Evolutionary conservation across 2,888 invertebrate genomes (phyloP), one percentile per base, ranked within the genome.

Genomic region (Callinectes sapidus): DNA sequence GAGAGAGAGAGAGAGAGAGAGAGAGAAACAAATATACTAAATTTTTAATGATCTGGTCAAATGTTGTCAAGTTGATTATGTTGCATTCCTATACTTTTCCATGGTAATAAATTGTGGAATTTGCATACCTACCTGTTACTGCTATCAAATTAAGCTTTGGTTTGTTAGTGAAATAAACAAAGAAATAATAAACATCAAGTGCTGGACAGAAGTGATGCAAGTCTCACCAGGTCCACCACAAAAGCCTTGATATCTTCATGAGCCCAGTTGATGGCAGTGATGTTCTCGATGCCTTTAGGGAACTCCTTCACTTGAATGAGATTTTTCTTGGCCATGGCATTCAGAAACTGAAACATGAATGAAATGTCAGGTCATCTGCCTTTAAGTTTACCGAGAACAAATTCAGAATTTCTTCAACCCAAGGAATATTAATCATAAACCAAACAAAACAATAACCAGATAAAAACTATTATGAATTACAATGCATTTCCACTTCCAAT

Each of bases 211-310:
- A 3, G 3, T 5, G 13, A 28, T 13, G 28, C 71, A 28, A 71
- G 32, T 90, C 93, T 91, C 23, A 94, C 94, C 93, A 94, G 89
- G 90, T 95, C 95, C 5, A 95, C 93, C 81, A 89, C 48, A 93
- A 95, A 95, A 16, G 89, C 55, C 42, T 93, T 94, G 23, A 95
- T 95, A 95, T 95, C 95, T 39, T 95, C 95, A 94, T 96, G 96
- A 55, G 95, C 95, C 92, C 95, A 95, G 95, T 97, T 96, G 35
- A 98, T 96, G 0, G 96, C 96, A 89, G 97, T 96, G 93, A 98
- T 97, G 94, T 97, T 98, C 95, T 97, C 97, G 81, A 98, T 98
- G 48, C 98, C 98, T 95, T 97, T 97, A 71, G 97, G 97, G 94
- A 96, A 95, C 94, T 96, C 96, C 94, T 95, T 96, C 32, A 96